Percentiles rank a stretch among this genome's conserved stretches.
Conservation (phyloP, 2,113 vertebrate genomes). For the Notarius quadriscutis region DNA sequence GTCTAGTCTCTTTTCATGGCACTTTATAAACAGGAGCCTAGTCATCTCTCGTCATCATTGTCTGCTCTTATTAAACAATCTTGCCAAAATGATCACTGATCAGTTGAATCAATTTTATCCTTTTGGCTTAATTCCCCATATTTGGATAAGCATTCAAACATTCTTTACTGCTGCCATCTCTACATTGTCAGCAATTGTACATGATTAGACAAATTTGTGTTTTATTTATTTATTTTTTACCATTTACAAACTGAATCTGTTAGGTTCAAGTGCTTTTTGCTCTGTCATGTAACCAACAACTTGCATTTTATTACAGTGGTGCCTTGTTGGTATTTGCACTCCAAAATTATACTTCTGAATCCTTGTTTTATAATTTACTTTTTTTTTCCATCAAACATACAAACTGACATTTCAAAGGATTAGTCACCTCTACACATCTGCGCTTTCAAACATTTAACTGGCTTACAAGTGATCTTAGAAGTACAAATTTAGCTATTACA, state of each 20-base stretch:
- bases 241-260: too few species aligned
- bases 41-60: not conserved
- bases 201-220: not conserved
- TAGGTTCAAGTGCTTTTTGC: not conserved
- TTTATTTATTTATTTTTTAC: too few species aligned
- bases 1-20: not conserved
- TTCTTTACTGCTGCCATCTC: not conserved
- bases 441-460: not conserved
- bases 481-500: not conserved
- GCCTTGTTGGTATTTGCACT: conserved; percentile 35
- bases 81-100: too few species aligned
- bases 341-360: not conserved
- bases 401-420: not conserved
- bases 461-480: not conserved
- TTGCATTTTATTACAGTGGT: conserved; percentile 32
- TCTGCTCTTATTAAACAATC: too few species aligned
- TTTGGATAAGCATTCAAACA: not conserved
- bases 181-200: not conserved
- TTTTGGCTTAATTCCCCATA: not conserved
- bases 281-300: not conserved
- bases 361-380: not conserved
- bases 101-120: not conserved
- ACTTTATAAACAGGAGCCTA: not conserved
- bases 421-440: not conserved
- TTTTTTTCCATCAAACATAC: not conserved